Conservation (phyloP, 2,113 vertebrate genomes). For the Condylura cristata region DNA sequence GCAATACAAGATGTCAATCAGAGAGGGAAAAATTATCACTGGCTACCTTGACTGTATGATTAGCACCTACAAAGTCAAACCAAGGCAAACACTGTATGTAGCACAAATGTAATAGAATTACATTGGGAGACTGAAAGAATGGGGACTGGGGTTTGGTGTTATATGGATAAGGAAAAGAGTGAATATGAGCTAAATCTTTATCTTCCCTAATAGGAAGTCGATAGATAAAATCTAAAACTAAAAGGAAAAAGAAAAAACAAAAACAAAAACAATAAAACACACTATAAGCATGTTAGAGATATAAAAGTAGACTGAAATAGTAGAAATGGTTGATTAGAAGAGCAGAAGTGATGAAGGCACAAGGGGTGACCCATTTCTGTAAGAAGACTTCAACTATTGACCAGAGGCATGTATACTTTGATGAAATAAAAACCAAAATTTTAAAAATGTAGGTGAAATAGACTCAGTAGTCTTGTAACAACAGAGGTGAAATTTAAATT, state of each 20-base stretch:
- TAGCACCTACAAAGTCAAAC: neutral
- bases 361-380: neutral
- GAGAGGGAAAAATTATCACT: neutral
- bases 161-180: neutral
- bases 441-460: neutral
- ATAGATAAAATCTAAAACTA: neutral
- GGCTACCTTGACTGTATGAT: neutral
- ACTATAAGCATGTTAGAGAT: neutral
- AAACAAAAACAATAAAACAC: neutral
- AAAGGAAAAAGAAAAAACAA: neutral
- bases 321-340: neutral
- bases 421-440: neutral
- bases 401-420: neutral
- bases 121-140: neutral
- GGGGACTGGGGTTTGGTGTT: neutral
- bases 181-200: neutral
- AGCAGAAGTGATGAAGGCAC: neutral
- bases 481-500: slow-evolving; percentile 13
- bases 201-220: neutral
- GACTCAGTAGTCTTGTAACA: neutral
- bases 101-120: neutral
- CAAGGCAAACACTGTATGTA: neutral
- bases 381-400: neutral
- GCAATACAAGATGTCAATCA: neutral
- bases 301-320: neutral